Evolutionary conservation across 2,113 vertebrate genomes (phyloP), one percentile per base, ranked within the genome.

Genomic region (Petromus typicus): DNA sequence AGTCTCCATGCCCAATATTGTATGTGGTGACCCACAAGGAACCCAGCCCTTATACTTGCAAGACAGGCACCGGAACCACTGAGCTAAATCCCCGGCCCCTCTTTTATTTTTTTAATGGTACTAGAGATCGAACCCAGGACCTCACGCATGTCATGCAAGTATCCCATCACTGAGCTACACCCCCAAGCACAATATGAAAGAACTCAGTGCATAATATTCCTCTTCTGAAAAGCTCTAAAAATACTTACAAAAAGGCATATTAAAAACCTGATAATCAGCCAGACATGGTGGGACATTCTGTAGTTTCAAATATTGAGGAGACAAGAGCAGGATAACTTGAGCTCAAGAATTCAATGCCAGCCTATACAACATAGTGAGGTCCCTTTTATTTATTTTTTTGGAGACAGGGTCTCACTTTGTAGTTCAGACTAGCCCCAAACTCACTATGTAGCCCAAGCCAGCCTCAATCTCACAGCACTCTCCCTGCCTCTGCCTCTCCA

Each of bases 161-260:
- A 17, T 11, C 40, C 78, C 10, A 34, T 48, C 45, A 37, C 79
- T 80, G 20, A 80, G 7, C 34, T n/a, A 80, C 1, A 59, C 9
- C 20, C 27, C 32, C 48, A 79, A n/a, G 32, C 20, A 5, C n/a
- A 80, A 37, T 17, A 80, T 81, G 2, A 54, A 76, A 22, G 45
- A 89, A 61, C 81, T 69, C 54, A 69, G 91, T 37, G 23, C 40
- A 87, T 23, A 92, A 59, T 34, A 71, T 0, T 69, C 7, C 2
- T 66, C 76, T 56, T 93, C 45, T 34, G 4, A 64, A 73, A 89
- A 84, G 27, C 73, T 84, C 27, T 93, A 56, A 93, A 9, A 85
- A 48, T 30, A 83, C 2, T 85, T 75, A 64, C 13, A 48, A 22
- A 51, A 92, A 86, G 17, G 51, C 69, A 81, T 69, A 69, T 56